These are phyloP conservation scores for Rhinolophus sinicus DNA, from an alignment of 2,113 vertebrate species.

Conservation along the genomic window DNA sequence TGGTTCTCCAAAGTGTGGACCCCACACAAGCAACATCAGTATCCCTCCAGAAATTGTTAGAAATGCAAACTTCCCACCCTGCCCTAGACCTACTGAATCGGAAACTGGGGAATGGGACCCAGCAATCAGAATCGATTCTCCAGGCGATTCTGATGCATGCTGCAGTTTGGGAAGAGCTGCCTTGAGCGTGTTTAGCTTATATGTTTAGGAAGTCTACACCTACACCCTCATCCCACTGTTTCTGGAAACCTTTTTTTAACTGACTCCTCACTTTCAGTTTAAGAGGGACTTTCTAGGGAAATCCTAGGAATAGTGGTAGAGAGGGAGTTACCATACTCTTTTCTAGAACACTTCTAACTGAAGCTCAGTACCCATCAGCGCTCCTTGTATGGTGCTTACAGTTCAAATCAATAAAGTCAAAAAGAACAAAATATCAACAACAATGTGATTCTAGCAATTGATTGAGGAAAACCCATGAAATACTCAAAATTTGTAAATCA, in stretches of 20 bases:
- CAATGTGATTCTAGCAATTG: conserved; percentile 46
- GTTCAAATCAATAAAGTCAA: not conserved
- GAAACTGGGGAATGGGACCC: not conserved
- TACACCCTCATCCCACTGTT: not conserved
- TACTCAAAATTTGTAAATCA: not conserved
- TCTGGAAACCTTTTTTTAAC: not conserved
- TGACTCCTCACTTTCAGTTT: not conserved
- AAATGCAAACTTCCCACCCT: not conserved
- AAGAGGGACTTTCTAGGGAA: not conserved
- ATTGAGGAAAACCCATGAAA: not conserved
- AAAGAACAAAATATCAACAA: not conserved
- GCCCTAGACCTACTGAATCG: not conserved
- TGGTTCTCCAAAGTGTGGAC: not conserved
- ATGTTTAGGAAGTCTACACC: not conserved
- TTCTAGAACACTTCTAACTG: not conserved
- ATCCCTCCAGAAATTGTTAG: not conserved
- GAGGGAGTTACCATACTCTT: not conserved
- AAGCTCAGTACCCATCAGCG: not conserved
- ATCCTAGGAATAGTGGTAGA: not conserved
- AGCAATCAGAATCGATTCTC: not conserved
- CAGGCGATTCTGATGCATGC: not conserved
- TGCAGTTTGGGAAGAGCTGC: not conserved
- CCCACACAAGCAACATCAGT: not conserved
- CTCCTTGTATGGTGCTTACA: not conserved
- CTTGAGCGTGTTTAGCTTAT: not conserved